Base-by-base conservation (phyloP, 2,888 invertebrate genomes). In the Mesorhabditis spiculigera region DNA sequence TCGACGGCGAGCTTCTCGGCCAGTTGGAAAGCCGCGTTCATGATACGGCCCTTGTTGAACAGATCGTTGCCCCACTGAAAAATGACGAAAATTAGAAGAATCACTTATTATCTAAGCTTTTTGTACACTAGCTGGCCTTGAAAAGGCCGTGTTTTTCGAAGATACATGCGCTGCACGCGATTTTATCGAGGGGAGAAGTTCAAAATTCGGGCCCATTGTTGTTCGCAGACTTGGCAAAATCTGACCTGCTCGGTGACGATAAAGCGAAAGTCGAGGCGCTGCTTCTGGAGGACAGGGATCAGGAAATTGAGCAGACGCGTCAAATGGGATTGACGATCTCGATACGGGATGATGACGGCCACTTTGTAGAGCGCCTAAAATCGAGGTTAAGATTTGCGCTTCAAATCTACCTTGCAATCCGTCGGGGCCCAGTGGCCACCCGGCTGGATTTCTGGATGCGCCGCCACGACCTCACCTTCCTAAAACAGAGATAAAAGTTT, bases 291-390 rank as follows among this genome's bases (percentile, higher is more conserved):
- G 63, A 86, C 81, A n/a, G 86, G 86, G 70, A 86, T 82, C 50
- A 86, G 77, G 67, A 86, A 85, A 68, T 85, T 82, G 45, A 86
- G 71, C 6, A 86, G 74, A n/a, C 84, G 74, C 43, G 80, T 79
- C 66, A 86, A 73, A 75, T 85, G 86, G 68, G 81, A 77, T 66
- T 82, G 81, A 5, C 86, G 77, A 70, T 86, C 86, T n/a, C 86
- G 80, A 73, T 83, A 87, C 5, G 87, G 87, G 66, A 87, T 85
- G 62, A 87, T 82, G 4, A 87, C 77, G 8, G 86, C 87, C 5
- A 87, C 84, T 65, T 78, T 75, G 65, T 77, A 73, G 3, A 73
- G 69, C 63, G 76, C 77, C 73, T 82, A 72, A 66, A 72, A 65
- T 28, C 50, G 13, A n/a, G 28, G 58, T 2, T 13, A 58, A 58